Evolutionary conservation across 2,888 invertebrate species (phyloP).

Genomic region (Ormyrus thymus): DNA sequence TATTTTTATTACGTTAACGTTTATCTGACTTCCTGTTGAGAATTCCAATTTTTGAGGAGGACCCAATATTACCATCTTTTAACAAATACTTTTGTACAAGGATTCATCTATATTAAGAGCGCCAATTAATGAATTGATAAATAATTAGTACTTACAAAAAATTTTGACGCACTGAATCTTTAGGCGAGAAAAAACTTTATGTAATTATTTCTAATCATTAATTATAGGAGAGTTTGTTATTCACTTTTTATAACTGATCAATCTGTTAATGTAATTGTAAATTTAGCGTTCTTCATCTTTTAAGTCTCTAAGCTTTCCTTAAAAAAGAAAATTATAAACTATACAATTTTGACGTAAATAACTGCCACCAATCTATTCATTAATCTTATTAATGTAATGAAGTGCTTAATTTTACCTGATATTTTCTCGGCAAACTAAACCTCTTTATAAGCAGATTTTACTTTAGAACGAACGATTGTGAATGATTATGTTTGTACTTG

Average conservation of each 20-base stretch:
- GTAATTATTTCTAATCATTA: constrained; percentile 5
- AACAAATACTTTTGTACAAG: too few relatives aligned
- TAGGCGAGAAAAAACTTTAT: background rate
- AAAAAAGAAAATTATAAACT: background rate
- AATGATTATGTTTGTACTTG: too few relatives aligned
- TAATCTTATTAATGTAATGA: constrained; percentile 41
- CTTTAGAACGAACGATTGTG: background rate
- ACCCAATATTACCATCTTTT: too few relatives aligned
- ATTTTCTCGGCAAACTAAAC: background rate
- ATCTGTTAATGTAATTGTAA: background rate
- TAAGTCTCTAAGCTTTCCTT: background rate
- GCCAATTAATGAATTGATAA: too few relatives aligned
- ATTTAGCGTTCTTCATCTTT: background rate
- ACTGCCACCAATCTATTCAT: constrained; percentile 45
- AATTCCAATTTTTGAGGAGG: too few relatives aligned
- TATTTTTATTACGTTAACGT: too few relatives aligned
- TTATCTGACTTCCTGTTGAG: too few relatives aligned
- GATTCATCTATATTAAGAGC: too few relatives aligned
- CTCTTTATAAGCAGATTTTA: constrained; percentile 8
- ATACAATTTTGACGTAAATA: constrained; percentile 12
- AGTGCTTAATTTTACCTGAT: constrained; percentile 12
- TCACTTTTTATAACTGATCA: background rate
- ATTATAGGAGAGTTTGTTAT: constrained; percentile 1
- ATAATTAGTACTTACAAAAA: too few relatives aligned
- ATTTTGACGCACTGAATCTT: background rate